Evolutionary conservation across 2,797 vertebrate species (phyloP).

Genomic region (Harpagifer antarcticus): DNA sequence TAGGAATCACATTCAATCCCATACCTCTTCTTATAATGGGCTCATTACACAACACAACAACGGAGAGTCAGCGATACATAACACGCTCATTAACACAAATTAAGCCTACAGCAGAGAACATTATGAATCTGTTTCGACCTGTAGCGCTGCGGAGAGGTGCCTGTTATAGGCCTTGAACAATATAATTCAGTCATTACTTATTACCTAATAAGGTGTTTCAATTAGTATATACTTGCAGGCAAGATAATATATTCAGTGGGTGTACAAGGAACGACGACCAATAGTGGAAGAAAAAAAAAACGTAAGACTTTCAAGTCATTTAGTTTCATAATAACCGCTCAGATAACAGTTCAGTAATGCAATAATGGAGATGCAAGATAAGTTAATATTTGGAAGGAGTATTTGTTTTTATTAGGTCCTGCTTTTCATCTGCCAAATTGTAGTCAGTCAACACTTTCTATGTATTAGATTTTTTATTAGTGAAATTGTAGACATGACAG

Average conservation of each 20-base stretch:
- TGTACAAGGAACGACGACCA: constrained; percentile 38
- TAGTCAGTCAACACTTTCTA: background rate
- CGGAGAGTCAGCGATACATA: constrained; percentile 39
- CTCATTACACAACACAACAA: constrained; percentile 59
- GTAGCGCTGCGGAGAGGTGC: constrained; percentile 34
- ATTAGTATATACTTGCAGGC: constrained; percentile 53
- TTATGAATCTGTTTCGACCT: constrained; percentile 61
- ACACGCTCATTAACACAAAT: constrained; percentile 54
- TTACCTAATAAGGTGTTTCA: constrained; percentile 59
- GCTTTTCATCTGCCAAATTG: constrained; percentile 25
- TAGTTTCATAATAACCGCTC: constrained; percentile 45
- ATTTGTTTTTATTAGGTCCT: constrained; percentile 34
- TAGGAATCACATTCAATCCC: constrained; percentile 11
- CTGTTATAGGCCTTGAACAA: constrained; percentile 28
- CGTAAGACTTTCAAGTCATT: constrained; percentile 46
- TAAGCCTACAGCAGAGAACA: constrained; percentile 56
- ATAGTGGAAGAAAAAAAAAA: constrained; percentile 18
- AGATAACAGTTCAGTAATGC: constrained; percentile 31
- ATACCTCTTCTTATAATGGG: constrained; percentile 33
- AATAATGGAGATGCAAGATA: constrained; percentile 26
- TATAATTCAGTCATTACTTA: constrained; percentile 51
- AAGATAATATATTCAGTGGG: constrained; percentile 25
- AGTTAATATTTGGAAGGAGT: constrained; percentile 28
- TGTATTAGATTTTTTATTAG: background rate
- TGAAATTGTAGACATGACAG: background rate